Percentiles rank a stretch among this genome's conserved stretches.
phyloP scores from a whole-genome alignment of 1,140 invertebrate species.

The Zaprionus africanus region DNA sequence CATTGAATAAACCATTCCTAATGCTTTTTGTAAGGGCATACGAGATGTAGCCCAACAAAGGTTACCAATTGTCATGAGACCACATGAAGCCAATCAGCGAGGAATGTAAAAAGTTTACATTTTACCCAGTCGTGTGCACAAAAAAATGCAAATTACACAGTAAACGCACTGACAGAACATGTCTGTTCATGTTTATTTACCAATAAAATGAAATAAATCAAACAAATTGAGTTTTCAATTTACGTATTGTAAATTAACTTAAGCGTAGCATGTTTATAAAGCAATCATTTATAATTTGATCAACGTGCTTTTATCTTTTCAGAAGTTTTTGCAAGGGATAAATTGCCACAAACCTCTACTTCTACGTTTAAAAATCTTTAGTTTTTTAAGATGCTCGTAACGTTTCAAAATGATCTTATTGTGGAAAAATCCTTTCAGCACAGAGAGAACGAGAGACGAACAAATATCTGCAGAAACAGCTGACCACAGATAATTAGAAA shows the following conservation, averaged over 20 bases:
- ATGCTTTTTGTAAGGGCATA: neutral
- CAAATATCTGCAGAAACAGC: slow-evolving; percentile 26
- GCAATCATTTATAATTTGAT: neutral
- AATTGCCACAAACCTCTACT: neutral
- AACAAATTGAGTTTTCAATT: neutral
- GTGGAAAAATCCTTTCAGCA: neutral
- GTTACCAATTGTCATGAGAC: slow-evolving; percentile 16
- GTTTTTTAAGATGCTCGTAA: neutral
- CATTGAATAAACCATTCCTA: neutral
- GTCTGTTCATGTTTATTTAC: slow-evolving; percentile 19
- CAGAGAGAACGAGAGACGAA: neutral
- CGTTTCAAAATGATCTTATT: neutral
- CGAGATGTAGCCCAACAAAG: neutral
- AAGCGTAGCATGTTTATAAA: neutral
- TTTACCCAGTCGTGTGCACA: slow-evolving; percentile 6
- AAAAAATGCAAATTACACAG: slow-evolving; percentile 25
- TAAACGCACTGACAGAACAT: neutral
- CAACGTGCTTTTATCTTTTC: too few species aligned
- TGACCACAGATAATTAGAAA: slow-evolving; percentile 67
- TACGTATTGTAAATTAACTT: neutral
- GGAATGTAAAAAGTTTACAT: slow-evolving; percentile 20
- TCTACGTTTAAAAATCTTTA: neutral
- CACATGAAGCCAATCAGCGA: slow-evolving; percentile 32
- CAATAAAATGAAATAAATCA: neutral
- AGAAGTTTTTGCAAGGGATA: too few species aligned